Evolutionary conservation across 2,888 invertebrate species (phyloP), one percentile per base, ranked within the genome.

Genomic region (Drosophila birchii): DNA sequence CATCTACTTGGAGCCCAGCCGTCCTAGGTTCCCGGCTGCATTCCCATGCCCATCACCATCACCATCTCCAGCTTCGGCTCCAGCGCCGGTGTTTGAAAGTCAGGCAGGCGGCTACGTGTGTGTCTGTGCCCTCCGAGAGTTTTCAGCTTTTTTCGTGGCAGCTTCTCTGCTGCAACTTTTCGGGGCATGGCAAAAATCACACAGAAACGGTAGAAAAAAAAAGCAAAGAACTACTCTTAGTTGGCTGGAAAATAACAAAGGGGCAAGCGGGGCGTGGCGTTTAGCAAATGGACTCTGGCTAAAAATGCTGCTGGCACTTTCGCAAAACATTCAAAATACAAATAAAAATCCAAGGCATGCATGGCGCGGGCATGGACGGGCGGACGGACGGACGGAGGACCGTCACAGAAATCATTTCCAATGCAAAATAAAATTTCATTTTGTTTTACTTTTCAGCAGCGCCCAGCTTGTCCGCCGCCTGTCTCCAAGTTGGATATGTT

Each of bases 241-340:
- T 71, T 75, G 73, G 68, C 56, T 59, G 54, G 75, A 54, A 62
- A 70, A 63, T 63, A 70, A 53, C 67, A 59, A 53, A 67, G 66
- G 29, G 57, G 29, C 23, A 49, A 43, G 34, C 11, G 34, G 43
- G 54, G n/a, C 23, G 56, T 53, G 60, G 29, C 86, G 83, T 79
- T 88, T 86, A 86, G 77, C 81, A 87, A 88, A 88, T 87, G 89
- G 87, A 88, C 90, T 89, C 90, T 76, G 78, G 86, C 79, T 76
- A 72, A 80, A 88, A 86, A 89, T 78, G 90, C 86, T 87, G 86
- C 87, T 83, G 88, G 89, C 89, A 86, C 79, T 88, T 86, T 86
- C 73, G 78, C 81, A 83, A 88, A 86, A 89, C 89, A 88, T 88
- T 86, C 76, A 75, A 80, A 89, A 89, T 77, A 86, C 83, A 86